These are phyloP conservation scores for Carcinoscorpius rotundicauda DNA, from an alignment of 1,140 invertebrate species.

Conservation along the genomic window DNA sequence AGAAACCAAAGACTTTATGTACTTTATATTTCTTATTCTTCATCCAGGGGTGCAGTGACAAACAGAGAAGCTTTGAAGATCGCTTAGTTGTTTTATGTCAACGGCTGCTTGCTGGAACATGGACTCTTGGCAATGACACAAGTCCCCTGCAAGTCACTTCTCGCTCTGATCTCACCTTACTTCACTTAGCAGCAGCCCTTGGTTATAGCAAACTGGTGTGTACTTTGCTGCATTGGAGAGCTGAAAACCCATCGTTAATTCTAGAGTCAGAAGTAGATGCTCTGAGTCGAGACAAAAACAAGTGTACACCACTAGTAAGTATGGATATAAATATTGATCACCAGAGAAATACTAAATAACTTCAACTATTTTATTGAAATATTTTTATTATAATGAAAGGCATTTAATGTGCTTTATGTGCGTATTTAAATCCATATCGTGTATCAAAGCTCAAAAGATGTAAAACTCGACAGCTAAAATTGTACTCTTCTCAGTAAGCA, in stretches of 20 bases:
- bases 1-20: too few species aligned
- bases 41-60: too few species aligned
- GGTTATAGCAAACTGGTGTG: conserved; percentile 49
- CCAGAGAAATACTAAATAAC: too few species aligned
- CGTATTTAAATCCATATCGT: too few species aligned
- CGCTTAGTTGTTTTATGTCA: conserved; percentile 67
- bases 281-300: conserved; percentile 69
- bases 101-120: conserved; percentile 45
- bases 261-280: conserved; percentile 85
- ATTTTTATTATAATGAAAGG: too few species aligned
- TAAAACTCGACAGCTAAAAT: too few species aligned
- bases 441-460: too few species aligned
- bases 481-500: too few species aligned
- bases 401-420: too few species aligned
- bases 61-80: conserved; percentile 54
- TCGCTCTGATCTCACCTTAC: conserved; percentile 57
- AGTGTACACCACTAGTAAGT: conserved; percentile 72
- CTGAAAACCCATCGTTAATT: conserved; percentile 71
- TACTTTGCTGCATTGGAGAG: conserved; percentile 69
- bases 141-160: conserved; percentile 27
- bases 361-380: too few species aligned
- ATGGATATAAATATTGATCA: conserved; percentile 10
- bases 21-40: too few species aligned
- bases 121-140: conserved; percentile 37
- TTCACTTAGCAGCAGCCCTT: conserved; percentile 77